Evolutionary conservation across 2,888 invertebrate genomes (phyloP).

Genomic region (Abrostola tripartita): DNA sequence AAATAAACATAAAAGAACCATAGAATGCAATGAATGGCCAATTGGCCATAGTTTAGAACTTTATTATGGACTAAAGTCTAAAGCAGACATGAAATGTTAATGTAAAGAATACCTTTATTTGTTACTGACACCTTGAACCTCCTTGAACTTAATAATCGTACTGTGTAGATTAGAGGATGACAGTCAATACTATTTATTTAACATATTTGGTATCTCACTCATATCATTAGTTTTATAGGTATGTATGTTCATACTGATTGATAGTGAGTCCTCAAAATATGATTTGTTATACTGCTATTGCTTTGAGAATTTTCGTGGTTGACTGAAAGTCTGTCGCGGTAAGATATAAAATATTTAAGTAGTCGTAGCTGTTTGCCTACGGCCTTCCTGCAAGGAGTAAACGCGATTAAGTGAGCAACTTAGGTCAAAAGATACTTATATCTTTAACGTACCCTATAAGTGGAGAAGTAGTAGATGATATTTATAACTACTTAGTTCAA

Average conservation of each 20-base stretch:
- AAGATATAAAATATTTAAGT: background rate
- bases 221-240: background rate
- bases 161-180: conserved; percentile 1
- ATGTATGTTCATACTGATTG: background rate
- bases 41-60: too few relatives aligned
- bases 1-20: too few relatives aligned
- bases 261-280: background rate
- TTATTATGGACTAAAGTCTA: too few relatives aligned
- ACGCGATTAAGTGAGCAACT: too few relatives aligned
- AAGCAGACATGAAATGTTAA: background rate
- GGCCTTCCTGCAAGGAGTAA: too few relatives aligned
- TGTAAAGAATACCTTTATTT: background rate
- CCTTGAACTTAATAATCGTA: background rate
- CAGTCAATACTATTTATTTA: background rate
- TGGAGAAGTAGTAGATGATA: too few relatives aligned
- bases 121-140: background rate
- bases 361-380: too few relatives aligned
- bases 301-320: background rate
- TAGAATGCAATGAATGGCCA: too few relatives aligned
- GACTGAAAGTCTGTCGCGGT: background rate
- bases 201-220: background rate
- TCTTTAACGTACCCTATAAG: too few relatives aligned
- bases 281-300: background rate
- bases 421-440: too few relatives aligned
- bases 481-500: too few relatives aligned